Evolutionary conservation across 2,113 vertebrate genomes (phyloP).

Genomic region (Ploceus nigricollis): DNA sequence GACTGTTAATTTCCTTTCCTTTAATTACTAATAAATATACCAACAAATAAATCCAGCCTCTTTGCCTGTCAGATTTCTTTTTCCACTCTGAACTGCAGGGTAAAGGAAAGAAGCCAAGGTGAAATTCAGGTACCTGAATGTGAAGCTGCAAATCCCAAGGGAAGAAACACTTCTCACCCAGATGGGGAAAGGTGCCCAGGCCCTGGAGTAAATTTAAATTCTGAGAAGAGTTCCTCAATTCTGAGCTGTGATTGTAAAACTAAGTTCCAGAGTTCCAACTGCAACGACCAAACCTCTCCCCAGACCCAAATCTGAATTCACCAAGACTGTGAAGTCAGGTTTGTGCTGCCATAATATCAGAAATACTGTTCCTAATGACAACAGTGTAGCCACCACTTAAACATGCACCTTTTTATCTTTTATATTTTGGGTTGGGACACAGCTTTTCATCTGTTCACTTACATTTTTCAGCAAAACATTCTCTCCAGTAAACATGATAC

Average conservation of each 20-base stretch:
- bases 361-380: background rate
- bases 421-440: background rate
- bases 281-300: background rate
- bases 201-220: background rate
- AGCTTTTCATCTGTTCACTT: background rate
- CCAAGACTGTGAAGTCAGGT: background rate
- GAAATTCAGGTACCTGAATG: background rate
- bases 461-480: background rate
- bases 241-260: background rate
- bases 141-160: background rate
- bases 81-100: fast-evolving
- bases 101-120: background rate
- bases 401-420: background rate
- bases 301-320: background rate
- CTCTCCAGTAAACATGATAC: background rate
- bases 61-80: background rate
- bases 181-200: background rate
- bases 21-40: background rate
- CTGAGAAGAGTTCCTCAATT: background rate
- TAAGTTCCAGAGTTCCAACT: background rate
- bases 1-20: background rate
- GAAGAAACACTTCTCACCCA: background rate
- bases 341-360: background rate
- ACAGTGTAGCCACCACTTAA: background rate
- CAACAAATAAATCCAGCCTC: background rate